These are phyloP conservation scores for Acrocyrtus sp. DNA, from an alignment of 2,888 invertebrate species.

Conservation along the genomic window DNA sequence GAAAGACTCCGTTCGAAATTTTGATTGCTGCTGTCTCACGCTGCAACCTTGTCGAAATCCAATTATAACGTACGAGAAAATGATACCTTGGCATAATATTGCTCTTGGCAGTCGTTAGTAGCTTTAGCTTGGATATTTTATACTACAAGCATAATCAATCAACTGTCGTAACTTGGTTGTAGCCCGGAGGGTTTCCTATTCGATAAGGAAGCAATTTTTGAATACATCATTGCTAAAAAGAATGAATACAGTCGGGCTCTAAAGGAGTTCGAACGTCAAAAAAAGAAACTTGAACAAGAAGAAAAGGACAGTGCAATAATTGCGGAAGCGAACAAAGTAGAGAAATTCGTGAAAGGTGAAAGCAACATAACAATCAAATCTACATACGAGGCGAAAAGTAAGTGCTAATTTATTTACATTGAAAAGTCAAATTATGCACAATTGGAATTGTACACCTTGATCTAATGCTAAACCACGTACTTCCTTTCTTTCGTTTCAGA, in stretches of 20 bases:
- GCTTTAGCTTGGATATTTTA: no score
- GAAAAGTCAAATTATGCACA: neutral
- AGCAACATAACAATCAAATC: conserved; percentile 67
- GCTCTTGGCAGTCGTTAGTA: no score
- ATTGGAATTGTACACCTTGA: neutral
- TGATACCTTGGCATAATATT: no score
- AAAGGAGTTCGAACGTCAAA: conserved; percentile 91
- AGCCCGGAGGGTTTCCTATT: conserved; percentile 91
- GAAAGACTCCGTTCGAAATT: conserved; percentile 94
- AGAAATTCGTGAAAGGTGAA: conserved; percentile 84
- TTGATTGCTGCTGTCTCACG: conserved; percentile 97
- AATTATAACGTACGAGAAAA: conserved; percentile 88
- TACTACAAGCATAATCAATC: no score
- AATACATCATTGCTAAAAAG: conserved; percentile 95
- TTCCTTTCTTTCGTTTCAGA: conserved; percentile 29
- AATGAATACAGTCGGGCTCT: conserved; percentile 87
- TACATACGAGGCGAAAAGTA: conserved; percentile 52
- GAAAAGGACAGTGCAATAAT: conserved; percentile 76
- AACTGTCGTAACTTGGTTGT: conserved; percentile 51
- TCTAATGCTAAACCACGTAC: neutral
- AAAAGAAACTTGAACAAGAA: conserved; percentile 80
- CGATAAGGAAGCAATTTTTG: conserved; percentile 96
- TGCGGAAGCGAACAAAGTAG: conserved; percentile 79
- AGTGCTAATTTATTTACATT: neutral
- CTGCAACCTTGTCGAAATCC: conserved; percentile 96